These are phyloP conservation scores for Mionectes olivaceus DNA, from an alignment of 2,797 vertebrate species.

Conservation along the genomic window DNA sequence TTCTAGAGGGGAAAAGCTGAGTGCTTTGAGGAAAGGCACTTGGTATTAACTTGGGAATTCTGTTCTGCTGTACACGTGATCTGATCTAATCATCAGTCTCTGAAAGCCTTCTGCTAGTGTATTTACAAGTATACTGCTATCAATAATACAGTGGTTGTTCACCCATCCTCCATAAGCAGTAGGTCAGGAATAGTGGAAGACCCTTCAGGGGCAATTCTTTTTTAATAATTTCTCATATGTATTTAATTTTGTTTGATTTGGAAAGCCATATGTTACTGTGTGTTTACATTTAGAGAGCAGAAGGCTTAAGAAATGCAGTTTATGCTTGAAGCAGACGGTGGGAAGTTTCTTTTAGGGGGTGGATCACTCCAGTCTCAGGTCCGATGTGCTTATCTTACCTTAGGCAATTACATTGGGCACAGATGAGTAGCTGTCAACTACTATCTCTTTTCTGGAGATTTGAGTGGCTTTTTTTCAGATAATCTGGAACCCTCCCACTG, in stretches of 20 bases:
- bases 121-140: not conserved
- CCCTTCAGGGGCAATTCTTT: not conserved
- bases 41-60: not conserved
- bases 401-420: not conserved
- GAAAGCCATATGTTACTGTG: not conserved
- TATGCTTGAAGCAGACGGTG: not conserved
- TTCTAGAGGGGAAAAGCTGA: not conserved
- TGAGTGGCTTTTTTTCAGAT: not conserved
- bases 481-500: not conserved
- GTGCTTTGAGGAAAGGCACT: not conserved
- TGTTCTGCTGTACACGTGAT: not conserved
- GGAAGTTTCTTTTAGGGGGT: not conserved
- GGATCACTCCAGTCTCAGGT: not conserved
- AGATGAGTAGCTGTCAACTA: not conserved
- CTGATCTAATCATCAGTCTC: not conserved
- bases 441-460: not conserved
- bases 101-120: not conserved
- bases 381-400: not conserved
- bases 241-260: slow-evolving; percentile 1
- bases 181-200: not conserved
- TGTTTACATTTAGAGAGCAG: not conserved
- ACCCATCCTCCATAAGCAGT: not conserved
- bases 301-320: not conserved
- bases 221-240: not conserved
- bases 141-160: not conserved